These are phyloP conservation scores for Ceratina japonica DNA, from an alignment of 1,140 invertebrate species.

Conservation along the genomic window DNA sequence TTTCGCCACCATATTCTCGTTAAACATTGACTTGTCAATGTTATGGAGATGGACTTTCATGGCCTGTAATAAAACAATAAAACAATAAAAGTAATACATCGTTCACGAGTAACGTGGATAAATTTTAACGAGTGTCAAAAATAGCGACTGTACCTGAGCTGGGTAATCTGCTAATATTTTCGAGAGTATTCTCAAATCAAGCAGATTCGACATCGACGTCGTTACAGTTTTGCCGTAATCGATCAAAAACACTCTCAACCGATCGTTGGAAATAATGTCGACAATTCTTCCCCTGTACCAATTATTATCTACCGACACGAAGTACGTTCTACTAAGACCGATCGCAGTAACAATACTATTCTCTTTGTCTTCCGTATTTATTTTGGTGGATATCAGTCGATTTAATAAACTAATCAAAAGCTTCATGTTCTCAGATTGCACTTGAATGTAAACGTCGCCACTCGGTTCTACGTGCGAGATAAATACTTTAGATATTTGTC, in stretches of 20 bases:
- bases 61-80: too few species aligned
- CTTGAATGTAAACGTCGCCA: constrained; percentile 78
- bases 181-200: constrained; percentile 72
- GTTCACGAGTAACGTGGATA: background rate
- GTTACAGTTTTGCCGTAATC: constrained; percentile 77
- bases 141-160: constrained; percentile 62
- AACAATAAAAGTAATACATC: constrained; percentile 7
- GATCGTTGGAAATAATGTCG: constrained; percentile 52
- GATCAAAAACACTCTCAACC: constrained; percentile 72
- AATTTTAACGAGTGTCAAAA: background rate
- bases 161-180: constrained; percentile 71
- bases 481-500: constrained; percentile 72
- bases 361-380: constrained; percentile 52
- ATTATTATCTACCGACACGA: constrained; percentile 66
- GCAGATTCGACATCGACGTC: constrained; percentile 63
- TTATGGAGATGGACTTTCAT: constrained; percentile 78
- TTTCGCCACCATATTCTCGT: constrained; percentile 75
- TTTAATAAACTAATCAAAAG: constrained; percentile 69
- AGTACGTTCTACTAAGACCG: constrained; percentile 69
- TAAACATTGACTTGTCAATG: constrained; percentile 76
- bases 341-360: constrained; percentile 54
- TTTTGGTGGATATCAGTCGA: constrained; percentile 55
- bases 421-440: constrained; percentile 72
- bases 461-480: constrained; percentile 74
- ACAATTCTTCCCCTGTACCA: constrained; percentile 72